These are phyloP conservation scores for Petrocephalus zakoni DNA, from an alignment of 2,113 vertebrate genomes.

Conservation along the genomic window DNA sequence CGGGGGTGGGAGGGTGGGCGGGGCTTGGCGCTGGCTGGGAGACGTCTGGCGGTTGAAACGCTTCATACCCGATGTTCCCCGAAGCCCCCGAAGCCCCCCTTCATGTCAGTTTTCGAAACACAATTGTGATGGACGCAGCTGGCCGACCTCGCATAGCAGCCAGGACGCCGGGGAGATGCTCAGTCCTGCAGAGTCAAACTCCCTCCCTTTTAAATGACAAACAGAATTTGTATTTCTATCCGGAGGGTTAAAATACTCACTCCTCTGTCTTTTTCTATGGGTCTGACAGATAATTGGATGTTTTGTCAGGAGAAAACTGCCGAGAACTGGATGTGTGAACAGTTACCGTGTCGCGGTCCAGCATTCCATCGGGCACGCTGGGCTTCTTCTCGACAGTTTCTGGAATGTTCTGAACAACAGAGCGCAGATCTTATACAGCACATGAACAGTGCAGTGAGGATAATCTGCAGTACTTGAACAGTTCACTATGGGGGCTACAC, in stretches of 20 bases:
- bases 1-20: not conserved
- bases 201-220: constrained; percentile 9
- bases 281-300: not conserved
- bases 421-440: not conserved
- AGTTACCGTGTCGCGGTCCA: not conserved
- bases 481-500: not conserved
- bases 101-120: not conserved
- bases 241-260: not conserved
- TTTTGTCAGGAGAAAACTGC: not conserved
- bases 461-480: not conserved
- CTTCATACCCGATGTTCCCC: not conserved
- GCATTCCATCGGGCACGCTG: not conserved
- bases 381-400: not conserved
- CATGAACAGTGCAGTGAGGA: not conserved
- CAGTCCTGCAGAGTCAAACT: not conserved
- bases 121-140: not conserved
- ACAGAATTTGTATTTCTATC: not conserved
- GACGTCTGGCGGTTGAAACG: not conserved
- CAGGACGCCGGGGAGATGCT: not conserved
- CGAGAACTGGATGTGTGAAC: not conserved
- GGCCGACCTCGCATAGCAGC: not conserved
- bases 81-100: not conserved
- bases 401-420: not conserved
- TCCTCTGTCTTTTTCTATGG: not conserved
- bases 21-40: not conserved